These are phyloP conservation scores for Rosalia funebris DNA, from an alignment of 2,888 invertebrate species.

Conservation along the genomic window DNA sequence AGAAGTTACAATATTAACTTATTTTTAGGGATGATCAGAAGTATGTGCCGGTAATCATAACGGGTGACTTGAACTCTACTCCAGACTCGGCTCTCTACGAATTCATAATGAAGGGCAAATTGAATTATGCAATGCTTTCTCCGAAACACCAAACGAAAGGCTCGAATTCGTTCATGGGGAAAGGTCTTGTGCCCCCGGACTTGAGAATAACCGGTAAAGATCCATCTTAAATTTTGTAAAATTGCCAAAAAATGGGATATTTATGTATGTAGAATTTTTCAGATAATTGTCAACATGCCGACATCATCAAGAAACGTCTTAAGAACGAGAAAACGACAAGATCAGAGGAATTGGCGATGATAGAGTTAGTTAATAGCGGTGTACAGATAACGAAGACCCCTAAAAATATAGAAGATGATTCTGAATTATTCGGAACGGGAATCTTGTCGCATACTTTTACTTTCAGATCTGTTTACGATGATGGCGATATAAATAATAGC, in stretches of 20 bases:
- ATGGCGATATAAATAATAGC: slow-evolving; percentile 59
- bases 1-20: background rate
- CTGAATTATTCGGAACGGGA: slow-evolving; percentile 69
- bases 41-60: slow-evolving; percentile 82
- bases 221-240: background rate
- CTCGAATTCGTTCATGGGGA: slow-evolving; percentile 43
- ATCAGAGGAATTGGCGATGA: slow-evolving; percentile 53
- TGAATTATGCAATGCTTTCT: slow-evolving; percentile 64
- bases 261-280: slow-evolving; percentile 29
- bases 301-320: slow-evolving; percentile 47
- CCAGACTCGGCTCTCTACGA: slow-evolving; percentile 79
- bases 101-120: slow-evolving; percentile 73
- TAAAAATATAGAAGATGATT: slow-evolving; percentile 45
- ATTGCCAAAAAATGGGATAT: background rate
- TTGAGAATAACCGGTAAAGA: slow-evolving; percentile 65
- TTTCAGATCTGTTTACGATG: slow-evolving; percentile 76
- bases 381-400: background rate
- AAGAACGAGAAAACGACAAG: slow-evolving; percentile 42
- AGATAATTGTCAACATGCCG: slow-evolving; percentile 60
- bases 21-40: slow-evolving; percentile 48
- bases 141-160: slow-evolving; percentile 44
- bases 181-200: slow-evolving; percentile 53
- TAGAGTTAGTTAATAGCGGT: slow-evolving; percentile 53
- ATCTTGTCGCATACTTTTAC: slow-evolving; percentile 73
- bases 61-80: slow-evolving; percentile 92